Evolutionary conservation across 2,113 vertebrate genomes (phyloP).

Genomic region (Aix galericulata): DNA sequence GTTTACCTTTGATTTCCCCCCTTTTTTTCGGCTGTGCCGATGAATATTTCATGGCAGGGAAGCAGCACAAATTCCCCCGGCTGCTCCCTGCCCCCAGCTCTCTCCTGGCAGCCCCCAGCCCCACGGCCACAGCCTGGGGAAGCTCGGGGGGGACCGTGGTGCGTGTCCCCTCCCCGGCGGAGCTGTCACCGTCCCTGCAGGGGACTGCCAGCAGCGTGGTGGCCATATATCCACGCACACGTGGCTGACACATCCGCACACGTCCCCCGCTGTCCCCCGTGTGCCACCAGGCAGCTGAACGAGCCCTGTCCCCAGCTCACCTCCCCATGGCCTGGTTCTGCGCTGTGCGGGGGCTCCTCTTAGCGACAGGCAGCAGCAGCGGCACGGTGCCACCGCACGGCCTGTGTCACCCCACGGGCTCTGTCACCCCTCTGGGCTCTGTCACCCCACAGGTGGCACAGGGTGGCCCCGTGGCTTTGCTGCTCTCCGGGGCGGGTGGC

Average conservation of each 20-base stretch:
- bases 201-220: not conserved
- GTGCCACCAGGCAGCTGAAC: not conserved
- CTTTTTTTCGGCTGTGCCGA: not conserved
- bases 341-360: constrained; percentile 26
- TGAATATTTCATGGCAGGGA: constrained; percentile 56
- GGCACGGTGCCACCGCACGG: not conserved
- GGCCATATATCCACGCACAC: rapidly evolving
- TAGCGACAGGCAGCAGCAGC: not conserved
- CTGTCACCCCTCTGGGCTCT: rapidly evolving
- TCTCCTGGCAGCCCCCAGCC: not conserved
- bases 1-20: not conserved
- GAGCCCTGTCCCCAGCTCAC: constrained; percentile 40
- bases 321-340: not conserved
- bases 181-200: not conserved
- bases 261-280: not conserved
- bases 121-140: not conserved
- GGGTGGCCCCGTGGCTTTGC: too few relatives aligned
- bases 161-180: rapidly evolving
- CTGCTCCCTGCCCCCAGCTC: not conserved
- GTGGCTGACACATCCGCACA: not conserved
- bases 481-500: too few relatives aligned
- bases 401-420: not conserved
- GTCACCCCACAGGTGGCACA: rapidly evolving
- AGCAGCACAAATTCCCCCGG: not conserved
- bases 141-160: not conserved